phyloP scores from a whole-genome alignment of 2,113 vertebrate genomes.

The Cairina moschata region DNA sequence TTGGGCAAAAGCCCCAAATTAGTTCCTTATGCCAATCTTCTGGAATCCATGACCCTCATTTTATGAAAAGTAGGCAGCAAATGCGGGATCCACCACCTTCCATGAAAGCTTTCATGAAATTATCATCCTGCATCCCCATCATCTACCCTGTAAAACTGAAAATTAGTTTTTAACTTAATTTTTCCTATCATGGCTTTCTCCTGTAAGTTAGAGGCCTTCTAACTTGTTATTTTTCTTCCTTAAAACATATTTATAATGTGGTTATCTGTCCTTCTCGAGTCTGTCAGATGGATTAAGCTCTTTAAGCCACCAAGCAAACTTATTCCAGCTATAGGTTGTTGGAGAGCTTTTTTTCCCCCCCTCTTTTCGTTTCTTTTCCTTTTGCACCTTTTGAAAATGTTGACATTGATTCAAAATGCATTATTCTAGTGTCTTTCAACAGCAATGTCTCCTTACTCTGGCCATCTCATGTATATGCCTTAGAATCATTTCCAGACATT shows the following conservation, averaged over 20 bases:
- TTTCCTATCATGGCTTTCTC: conserved; percentile 23
- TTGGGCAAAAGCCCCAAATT: not conserved
- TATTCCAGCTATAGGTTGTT: not conserved
- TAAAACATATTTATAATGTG: conserved; percentile 4
- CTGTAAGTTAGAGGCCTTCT: conserved; percentile 1
- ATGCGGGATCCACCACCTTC: not conserved
- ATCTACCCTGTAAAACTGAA: not conserved
- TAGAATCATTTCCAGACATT: not conserved
- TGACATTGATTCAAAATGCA: not conserved
- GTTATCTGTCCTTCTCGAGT: conserved; percentile 9
- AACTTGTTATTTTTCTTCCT: not conserved
- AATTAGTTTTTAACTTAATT: conserved; percentile 48
- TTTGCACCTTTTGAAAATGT: not conserved
- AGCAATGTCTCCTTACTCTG: not conserved
- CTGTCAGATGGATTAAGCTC: not conserved
- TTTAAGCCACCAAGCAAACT: not conserved
- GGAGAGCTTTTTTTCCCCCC: not conserved
- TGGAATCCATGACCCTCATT: not conserved
- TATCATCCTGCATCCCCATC: not conserved
- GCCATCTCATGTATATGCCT: not conserved
- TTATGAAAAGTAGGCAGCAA: too few species aligned
- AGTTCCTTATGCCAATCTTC: not conserved
- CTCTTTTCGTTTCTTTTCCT: not conserved
- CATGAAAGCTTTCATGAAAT: not conserved
- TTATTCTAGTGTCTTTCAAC: not conserved